phyloP scores from a whole-genome alignment of 2,888 invertebrate species.

The Sialis lutaria region DNA sequence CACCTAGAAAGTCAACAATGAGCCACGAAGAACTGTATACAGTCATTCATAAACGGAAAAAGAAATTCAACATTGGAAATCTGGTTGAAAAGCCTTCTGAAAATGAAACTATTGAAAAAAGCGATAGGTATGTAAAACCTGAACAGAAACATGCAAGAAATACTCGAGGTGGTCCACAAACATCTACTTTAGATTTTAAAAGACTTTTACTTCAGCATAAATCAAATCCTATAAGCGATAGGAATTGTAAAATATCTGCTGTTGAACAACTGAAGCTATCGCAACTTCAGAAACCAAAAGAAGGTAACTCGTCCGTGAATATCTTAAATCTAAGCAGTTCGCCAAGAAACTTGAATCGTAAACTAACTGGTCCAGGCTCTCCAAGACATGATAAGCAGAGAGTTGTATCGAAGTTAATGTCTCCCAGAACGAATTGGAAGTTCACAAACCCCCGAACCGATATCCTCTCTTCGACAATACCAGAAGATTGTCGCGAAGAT shows the following conservation, averaged over 20 bases:
- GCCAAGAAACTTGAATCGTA: slow-evolving; percentile 49
- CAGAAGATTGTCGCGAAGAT: slow-evolving; percentile 69
- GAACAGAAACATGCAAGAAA: slow-evolving; percentile 36
- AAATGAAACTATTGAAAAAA: slow-evolving; percentile 30
- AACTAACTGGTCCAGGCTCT: slow-evolving; percentile 34
- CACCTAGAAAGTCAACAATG: slow-evolving; percentile 55
- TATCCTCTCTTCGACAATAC: slow-evolving; percentile 71
- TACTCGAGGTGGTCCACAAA: slow-evolving; percentile 32
- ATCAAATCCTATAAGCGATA: slow-evolving; percentile 33
- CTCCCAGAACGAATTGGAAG: slow-evolving; percentile 54
- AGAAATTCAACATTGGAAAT: slow-evolving; percentile 48
- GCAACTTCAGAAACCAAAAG: slow-evolving; percentile 29
- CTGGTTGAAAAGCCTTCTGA: slow-evolving; percentile 22
- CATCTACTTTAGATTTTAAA: slow-evolving; percentile 72
- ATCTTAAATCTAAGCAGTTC: slow-evolving; percentile 53
- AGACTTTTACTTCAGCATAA: slow-evolving; percentile 60
- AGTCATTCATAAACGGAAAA: slow-evolving; percentile 60
- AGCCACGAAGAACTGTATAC: slow-evolving; percentile 64
- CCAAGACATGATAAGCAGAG: slow-evolving; percentile 24
- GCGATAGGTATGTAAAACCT: slow-evolving; percentile 32
- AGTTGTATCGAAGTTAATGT: slow-evolving; percentile 35
- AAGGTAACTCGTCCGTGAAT: slow-evolving; percentile 26
- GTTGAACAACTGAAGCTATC: slow-evolving; percentile 62
- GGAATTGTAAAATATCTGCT: slow-evolving; percentile 49
- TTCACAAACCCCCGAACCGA: slow-evolving; percentile 62